Base-by-base conservation (phyloP, 2,888 invertebrate species). In the Hydropsyche betteni region DNA sequence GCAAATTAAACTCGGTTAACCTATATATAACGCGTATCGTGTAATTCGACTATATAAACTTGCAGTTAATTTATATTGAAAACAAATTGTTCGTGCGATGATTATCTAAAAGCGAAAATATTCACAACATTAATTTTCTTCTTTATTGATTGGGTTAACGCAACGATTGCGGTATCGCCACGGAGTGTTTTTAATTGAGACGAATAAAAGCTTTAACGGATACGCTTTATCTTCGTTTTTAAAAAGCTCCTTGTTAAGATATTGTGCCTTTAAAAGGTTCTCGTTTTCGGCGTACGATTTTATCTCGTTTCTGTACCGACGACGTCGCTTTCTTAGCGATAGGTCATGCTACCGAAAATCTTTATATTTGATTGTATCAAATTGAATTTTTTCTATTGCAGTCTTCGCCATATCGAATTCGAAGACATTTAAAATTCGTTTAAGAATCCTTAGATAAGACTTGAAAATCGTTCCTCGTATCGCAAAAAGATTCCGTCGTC, bases 1-100 rank as follows among this genome's bases (percentile, higher is more conserved):
- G 64, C 64, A 36, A 64, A 64, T 64, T 64, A 64, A 64, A 64
- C 64, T 64, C 14, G 34, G 61, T 24, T 34, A 24, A 64, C 36
- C 24, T 34, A 34, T 64, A 64, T 64, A 55, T 55, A 55, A 55
- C 16, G n/a, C 55, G 55, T 44, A 44, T 44, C 44, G 44, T 44
- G 44, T 44, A 44, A 44, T 55, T 55, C 55, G 14, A 16, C 55
- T 55, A 16, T 55, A 14, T 55, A 55, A n/a, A 55, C 16, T 55
- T 55, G 16, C n/a, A n/a, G 55, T n/a, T 55, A 14, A 55, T 55
- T 55, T 55, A 55, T 55, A 58, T 24, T 53, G 53, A 14, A 53
- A 58, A 58, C 24, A 58, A 58, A 33, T 64, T 12, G 64, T 64
- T 33, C n/a, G 36, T 64, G 34, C 34, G 12, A 64, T 64, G 12